Conservation (phyloP, 2,888 invertebrate species). For the Philopedon plagiatum region DNA sequence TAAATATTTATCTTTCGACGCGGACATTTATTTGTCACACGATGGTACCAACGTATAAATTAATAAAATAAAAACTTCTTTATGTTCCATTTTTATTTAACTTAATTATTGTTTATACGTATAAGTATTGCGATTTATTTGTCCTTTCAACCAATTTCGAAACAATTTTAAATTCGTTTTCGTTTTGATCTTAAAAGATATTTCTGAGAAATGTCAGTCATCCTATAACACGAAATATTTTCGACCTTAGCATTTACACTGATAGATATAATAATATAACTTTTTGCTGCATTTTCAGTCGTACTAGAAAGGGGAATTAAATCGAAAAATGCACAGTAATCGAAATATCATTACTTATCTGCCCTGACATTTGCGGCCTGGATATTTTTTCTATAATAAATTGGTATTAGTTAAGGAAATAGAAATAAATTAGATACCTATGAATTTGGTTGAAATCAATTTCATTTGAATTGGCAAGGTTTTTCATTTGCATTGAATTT, state of each 20-base stretch:
- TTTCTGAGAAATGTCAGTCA: constrained; percentile 28
- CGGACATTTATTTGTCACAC: too few species aligned
- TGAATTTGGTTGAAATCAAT: constrained; percentile 3
- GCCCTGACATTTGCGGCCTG: constrained; percentile 29
- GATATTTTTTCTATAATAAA: constrained; percentile 15
- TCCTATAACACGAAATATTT: constrained; percentile 23
- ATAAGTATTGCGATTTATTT: background rate
- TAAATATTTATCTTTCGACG: too few species aligned
- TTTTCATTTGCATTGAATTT: constrained; percentile 1
- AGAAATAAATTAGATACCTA: constrained; percentile 4
- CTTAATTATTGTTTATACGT: too few species aligned
- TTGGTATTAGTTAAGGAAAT: constrained; percentile 18
- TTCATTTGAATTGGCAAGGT: constrained; percentile 18
- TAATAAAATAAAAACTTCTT: too few species aligned
- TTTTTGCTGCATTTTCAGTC: constrained; percentile 27
- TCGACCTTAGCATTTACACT: constrained; percentile 34
- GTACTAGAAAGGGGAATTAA: constrained; percentile 18
- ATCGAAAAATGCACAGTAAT: constrained; percentile 24
- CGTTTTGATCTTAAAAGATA: constrained; percentile 19
- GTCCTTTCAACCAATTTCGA: background rate
- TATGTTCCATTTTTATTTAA: too few species aligned
- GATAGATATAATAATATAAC: constrained; percentile 30
- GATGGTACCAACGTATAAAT: too few species aligned
- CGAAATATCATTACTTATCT: constrained; percentile 27
- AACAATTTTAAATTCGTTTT: background rate